phyloP scores from a whole-genome alignment of 2,113 vertebrate species.

The Scalopus aquaticus region DNA sequence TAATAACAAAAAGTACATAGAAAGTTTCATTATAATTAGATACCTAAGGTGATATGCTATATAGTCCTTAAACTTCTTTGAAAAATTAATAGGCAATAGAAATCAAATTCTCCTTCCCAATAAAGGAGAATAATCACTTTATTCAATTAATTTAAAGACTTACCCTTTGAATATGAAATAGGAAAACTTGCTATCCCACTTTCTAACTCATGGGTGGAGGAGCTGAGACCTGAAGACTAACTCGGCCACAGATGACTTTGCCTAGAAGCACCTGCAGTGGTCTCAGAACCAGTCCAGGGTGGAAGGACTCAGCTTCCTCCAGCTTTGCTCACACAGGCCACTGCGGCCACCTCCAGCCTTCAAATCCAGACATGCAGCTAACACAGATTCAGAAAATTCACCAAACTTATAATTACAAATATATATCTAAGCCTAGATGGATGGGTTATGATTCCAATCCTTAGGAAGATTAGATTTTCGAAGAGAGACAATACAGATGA shows the following conservation, averaged over 20 bases:
- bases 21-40: slow-evolving; percentile 69
- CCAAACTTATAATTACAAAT: neutral
- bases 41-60: slow-evolving; percentile 60
- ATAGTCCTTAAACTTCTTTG: slow-evolving; percentile 58
- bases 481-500: neutral
- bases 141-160: slow-evolving; percentile 21
- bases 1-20: slow-evolving; percentile 72
- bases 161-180: slow-evolving; percentile 23
- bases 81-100: slow-evolving; percentile 58
- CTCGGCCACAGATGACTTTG: neutral
- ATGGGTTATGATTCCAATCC: neutral
- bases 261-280: accelerated
- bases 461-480: neutral
- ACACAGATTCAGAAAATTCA: neutral
- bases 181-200: neutral
- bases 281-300: accelerated
- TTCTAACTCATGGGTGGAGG: neutral
- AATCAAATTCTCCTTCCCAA: slow-evolving; percentile 50
- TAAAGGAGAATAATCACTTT: slow-evolving; percentile 48
- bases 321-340: neutral
- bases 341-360: neutral
- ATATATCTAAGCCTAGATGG: neutral
- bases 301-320: neutral
- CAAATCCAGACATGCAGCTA: neutral
- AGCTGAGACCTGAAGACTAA: neutral